Percentiles rank a stretch among this genome's conserved stretches.
Conservation (phyloP, 2,797 vertebrate genomes). For the Distichodus sexfasciatus region DNA sequence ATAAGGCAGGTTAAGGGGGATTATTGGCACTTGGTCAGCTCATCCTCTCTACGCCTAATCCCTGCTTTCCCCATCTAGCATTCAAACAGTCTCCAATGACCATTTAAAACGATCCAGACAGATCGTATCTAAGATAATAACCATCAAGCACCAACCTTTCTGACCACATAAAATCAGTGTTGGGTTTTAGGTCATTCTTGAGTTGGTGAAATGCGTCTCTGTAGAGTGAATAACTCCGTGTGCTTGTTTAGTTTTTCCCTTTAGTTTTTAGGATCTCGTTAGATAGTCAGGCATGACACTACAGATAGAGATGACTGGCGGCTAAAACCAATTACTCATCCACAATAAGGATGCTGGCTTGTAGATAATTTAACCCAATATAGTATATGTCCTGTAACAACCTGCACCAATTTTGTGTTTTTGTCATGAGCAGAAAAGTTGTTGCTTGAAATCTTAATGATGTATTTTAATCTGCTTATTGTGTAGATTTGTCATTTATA, state of each 20-base stretch:
- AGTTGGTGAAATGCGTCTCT: not conserved
- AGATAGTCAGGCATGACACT: not conserved
- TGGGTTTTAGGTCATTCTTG: not conserved
- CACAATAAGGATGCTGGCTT: constrained; percentile 14
- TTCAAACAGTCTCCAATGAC: too few species aligned
- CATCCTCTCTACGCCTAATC: constrained; percentile 43
- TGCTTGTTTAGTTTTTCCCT: too few species aligned
- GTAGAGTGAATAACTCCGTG: too few species aligned
- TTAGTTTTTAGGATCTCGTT: too few species aligned
- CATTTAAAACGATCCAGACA: constrained; percentile 21
- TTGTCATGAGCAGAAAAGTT: too few species aligned
- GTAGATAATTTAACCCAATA: not conserved
- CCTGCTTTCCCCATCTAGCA: constrained; percentile 30
- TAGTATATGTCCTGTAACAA: not conserved
- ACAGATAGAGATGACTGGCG: constrained; percentile 13
- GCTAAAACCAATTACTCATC: not conserved
- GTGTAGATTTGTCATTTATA: too few species aligned
- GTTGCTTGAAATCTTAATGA: too few species aligned
- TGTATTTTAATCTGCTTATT: too few species aligned
- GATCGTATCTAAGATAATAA: not conserved
- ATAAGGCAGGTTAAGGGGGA: constrained; percentile 50
- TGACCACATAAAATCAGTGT: not conserved
- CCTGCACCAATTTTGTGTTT: too few species aligned
- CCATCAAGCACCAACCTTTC: not conserved
- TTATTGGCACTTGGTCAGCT: constrained; percentile 43